Conservation (phyloP, 1,140 invertebrate species). For the Lethocerus indicus region DNA sequence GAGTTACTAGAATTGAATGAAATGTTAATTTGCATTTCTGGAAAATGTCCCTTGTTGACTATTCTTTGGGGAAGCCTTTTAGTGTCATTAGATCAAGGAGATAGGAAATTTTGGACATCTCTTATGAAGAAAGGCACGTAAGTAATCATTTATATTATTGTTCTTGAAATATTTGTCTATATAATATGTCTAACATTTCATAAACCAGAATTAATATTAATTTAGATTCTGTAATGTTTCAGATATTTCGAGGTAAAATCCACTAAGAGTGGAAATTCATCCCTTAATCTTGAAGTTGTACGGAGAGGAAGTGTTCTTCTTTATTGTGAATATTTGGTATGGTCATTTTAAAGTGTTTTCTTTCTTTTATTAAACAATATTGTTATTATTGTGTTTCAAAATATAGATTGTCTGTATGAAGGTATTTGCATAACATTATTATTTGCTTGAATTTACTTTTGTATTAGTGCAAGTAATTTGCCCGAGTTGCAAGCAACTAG, state of each 20-base stretch:
- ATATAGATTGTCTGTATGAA: no score
- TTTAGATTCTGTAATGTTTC: no score
- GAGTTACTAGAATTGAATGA: constrained; percentile 31
- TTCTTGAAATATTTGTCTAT: no score
- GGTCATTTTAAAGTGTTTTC: no score
- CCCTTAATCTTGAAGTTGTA: constrained; percentile 22
- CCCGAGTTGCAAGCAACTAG: constrained; percentile 50
- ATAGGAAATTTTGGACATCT: constrained; percentile 38
- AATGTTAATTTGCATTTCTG: constrained; percentile 32
- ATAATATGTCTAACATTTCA: no score
- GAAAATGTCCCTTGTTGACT: constrained; percentile 36
- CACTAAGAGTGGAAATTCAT: no score
- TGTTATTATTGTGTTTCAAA: background rate
- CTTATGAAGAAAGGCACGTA: no score
- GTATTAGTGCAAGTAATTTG: constrained; percentile 42
- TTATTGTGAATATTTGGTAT: constrained; percentile 52
- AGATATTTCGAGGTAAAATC: no score
- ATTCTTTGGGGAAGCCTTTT: constrained; percentile 55
- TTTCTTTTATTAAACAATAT: background rate
- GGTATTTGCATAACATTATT: background rate
- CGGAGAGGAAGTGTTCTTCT: constrained; percentile 29
- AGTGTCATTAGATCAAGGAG: constrained; percentile 43
- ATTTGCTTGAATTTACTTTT: constrained; percentile 11
- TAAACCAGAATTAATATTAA: no score
- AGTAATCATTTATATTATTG: no score